Evolutionary conservation across 2,797 vertebrate genomes (phyloP).

Genomic region (Brachyrhaphis roseni): DNA sequence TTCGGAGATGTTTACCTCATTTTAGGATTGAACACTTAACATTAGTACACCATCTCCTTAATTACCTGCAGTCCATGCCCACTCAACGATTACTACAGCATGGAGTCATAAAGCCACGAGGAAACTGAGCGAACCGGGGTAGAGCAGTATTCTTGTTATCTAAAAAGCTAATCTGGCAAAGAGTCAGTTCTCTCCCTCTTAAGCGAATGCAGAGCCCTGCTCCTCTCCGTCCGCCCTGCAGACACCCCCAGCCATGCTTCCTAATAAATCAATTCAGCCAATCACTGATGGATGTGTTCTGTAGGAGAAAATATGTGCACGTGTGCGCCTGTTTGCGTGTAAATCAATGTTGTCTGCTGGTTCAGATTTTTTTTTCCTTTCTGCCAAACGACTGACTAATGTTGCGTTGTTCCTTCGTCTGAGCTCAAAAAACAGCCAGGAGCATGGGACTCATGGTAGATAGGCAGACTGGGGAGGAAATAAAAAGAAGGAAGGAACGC

Average conservation of each 20-base stretch:
- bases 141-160: constrained; percentile 36
- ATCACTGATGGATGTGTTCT: constrained; percentile 54
- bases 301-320: constrained; percentile 21
- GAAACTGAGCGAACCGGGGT: constrained; percentile 24
- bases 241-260: constrained; percentile 21
- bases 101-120: constrained; percentile 29
- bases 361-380: neutral
- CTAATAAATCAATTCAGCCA: constrained; percentile 56
- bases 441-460: constrained; percentile 9
- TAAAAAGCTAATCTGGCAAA: constrained; percentile 57
- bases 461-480: constrained; percentile 3
- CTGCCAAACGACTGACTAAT: constrained; percentile 44
- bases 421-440: constrained; percentile 23
- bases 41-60: constrained; percentile 9
- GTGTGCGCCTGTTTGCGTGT: constrained; percentile 12
- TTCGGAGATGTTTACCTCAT: constrained; percentile 17
- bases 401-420: constrained; percentile 45
- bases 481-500: constrained; percentile 1
- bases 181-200: constrained; percentile 35
- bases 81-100: neutral
- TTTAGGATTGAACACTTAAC: neutral
- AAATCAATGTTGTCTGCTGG: constrained; percentile 48
- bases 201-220: constrained; percentile 39
- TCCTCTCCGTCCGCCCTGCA: constrained; percentile 22
- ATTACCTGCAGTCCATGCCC: constrained; percentile 12